phyloP scores from a whole-genome alignment of 2,797 vertebrate genomes.

The Semaprochilodus insignis region DNA sequence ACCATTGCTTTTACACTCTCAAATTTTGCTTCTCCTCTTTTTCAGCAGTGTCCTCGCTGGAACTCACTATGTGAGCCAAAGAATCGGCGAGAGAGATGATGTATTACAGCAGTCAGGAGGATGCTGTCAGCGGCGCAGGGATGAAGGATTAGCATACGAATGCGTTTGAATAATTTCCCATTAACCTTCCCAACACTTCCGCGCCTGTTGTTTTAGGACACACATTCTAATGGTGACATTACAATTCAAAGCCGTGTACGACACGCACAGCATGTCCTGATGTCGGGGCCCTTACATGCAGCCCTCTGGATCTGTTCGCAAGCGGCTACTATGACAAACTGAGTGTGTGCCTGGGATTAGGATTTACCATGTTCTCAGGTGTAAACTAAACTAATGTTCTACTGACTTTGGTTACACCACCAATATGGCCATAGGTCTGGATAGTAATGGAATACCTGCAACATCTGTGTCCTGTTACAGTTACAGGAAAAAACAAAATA shows the following conservation, averaged over 20 bases:
- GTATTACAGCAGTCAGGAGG: constrained; percentile 44
- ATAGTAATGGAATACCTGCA: too few species aligned
- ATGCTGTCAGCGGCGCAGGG: constrained; percentile 62
- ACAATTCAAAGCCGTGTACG: constrained; percentile 66
- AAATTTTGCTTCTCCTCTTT: constrained; percentile 41
- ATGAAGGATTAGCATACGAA: constrained; percentile 74
- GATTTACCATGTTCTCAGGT: not conserved
- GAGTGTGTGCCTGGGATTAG: not conserved
- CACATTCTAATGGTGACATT: constrained; percentile 74
- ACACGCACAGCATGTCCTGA: constrained; percentile 25
- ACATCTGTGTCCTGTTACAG: too few species aligned
- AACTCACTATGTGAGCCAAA: constrained; percentile 20
- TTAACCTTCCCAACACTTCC: constrained; percentile 67
- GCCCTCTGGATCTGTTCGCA: constrained; percentile 7
- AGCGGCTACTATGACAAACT: not conserved
- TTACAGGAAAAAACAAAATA: too few species aligned
- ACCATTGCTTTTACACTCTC: constrained; percentile 51
- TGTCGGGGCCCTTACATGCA: constrained; percentile 21
- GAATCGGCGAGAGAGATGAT: constrained; percentile 41
- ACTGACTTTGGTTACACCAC: not conserved
- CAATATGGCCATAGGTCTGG: too few species aligned
- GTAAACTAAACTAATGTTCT: not conserved
- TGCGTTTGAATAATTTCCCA: constrained; percentile 79
- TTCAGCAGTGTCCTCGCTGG: constrained; percentile 8
- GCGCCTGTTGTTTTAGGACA: constrained; percentile 67